A percentile compares a stretch with the other conserved stretches of the same genome.
phyloP scores from a whole-genome alignment of 2,888 invertebrate species.

The Alentia gelatinosa region DNA sequence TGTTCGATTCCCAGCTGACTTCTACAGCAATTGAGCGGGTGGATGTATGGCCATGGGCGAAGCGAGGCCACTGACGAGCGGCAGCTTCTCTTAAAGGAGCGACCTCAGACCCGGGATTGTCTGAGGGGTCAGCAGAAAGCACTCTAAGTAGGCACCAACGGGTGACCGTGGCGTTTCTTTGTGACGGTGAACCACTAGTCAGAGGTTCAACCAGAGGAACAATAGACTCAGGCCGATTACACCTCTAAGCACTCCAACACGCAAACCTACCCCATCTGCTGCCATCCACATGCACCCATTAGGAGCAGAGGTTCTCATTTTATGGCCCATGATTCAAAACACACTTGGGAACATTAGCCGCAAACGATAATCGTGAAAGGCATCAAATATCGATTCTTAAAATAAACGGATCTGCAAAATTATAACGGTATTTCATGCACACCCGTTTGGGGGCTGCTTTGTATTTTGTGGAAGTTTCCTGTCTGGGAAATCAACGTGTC shows the following conservation, averaged over 20 bases:
- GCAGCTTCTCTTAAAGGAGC: not conserved
- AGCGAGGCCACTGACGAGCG: not conserved
- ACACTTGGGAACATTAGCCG: not conserved
- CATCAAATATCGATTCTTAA: no score
- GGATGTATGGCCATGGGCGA: not conserved
- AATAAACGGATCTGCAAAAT: no score
- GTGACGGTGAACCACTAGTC: not conserved
- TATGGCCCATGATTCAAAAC: not conserved
- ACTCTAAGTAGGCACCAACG: not conserved
- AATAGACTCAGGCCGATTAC: not conserved
- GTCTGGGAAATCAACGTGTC: no score
- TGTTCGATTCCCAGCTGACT: not conserved
- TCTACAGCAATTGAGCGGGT: not conserved
- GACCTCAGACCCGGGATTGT: not conserved
- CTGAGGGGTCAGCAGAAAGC: not conserved
- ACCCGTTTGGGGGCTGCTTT: no score
- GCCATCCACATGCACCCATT: no score
- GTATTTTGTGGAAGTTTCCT: no score
- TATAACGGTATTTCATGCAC: no score
- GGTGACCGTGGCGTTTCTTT: not conserved
- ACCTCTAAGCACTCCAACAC: not conserved
- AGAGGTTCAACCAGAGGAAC: not conserved
- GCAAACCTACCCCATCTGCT: not conserved
- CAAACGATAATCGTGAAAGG: no score
- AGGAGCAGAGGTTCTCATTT: slow-evolving; percentile 11